Evolutionary conservation across 2,888 invertebrate genomes (phyloP), one percentile per base, ranked within the genome.

Genomic region (Troides oblongomaculatus): DNA sequence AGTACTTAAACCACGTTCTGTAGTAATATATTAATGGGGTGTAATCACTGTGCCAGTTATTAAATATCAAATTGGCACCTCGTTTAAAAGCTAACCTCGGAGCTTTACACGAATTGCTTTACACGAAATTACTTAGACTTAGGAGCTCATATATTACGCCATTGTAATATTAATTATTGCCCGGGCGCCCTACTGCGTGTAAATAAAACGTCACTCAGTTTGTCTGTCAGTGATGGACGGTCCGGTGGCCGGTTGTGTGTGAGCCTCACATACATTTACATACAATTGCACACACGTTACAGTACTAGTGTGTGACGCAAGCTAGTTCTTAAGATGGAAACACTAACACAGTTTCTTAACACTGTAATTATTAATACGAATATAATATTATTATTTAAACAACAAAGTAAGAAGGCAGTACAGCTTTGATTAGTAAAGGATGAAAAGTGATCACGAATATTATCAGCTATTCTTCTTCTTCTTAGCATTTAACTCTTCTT

Each of bases 131-230:
- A 68, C 30, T 62, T 56, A 64, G 50, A 66, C 64, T 58, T n/a
- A 58, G 62, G 67, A 61, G 59, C 61, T 72, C 75, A 74, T 76
- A 72, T 72, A 78, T 79, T 75, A 75, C 69, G 72, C 76, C 66
- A 79, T 80, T 81, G 79, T 81, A 78, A 77, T 81, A 83, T 82
- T 87, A 86, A 87, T 86, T 86, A 84, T 84, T 74, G 73, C 65
- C 68, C 64, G 65, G 85, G 74, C 85, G 73, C 82, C 87, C 86
- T 78, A 84, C 85, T 80, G 86, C 75, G 86, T 75, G 79, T 81
- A 80, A 81, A 78, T 82, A 81, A 73, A 75, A 76, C 77, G 84
- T 83, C 83, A 80, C 80, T 83, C 85, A 79, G 75, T 73, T 74
- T 75, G 79, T 71, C 73, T 77, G 84, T 79, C 79, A 80, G 82